Evolutionary conservation across 2,888 invertebrate genomes (phyloP), one percentile per base, ranked within the genome.

Genomic region (Sphaerophoria rueppellii): DNA sequence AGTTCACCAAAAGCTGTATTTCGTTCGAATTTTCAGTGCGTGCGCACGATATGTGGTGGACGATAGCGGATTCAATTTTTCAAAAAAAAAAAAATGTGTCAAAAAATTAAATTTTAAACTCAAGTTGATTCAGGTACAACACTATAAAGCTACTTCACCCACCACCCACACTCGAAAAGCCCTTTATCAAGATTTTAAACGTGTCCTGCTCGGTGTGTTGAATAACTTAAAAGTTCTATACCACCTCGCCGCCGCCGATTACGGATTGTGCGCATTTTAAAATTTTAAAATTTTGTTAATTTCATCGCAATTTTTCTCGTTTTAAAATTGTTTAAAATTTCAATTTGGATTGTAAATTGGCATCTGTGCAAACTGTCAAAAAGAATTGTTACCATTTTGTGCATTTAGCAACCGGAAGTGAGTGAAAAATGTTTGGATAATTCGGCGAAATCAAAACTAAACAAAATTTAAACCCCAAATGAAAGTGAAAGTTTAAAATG

Each of bases 191-290:
- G 55, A 43, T 16, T 48, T 5, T 9, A 52, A 79, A 72, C 46
- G 67, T 78, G 55, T 40, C 67, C 55, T 78, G 65, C 43, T 14
- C 24, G 2, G 9, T 43, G 37, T 37, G 24, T 60, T 60, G 24
- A 60, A 60, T 40, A 60, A 60, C 60, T 72, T 58, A 55, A 72
- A 78, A 78, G 69, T 82, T 60, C n/a, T 24, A 24, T 24, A 24
- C 24, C 40, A 43, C 9, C 43, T 48, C 6, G 14, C 14, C 32
- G 24, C 14, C n/a, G 34, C 6, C 65, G 72, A 63, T 46, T 70
- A 61, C 61, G 85, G 85, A 85, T 85, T 85, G 52, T 85, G 85
- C 85, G 85, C 85, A 85, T 60, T 85, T 85, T 81, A 58, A 81
- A 85, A 77, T 57, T 82, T 82, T 74, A 70, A 82, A 82, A 46